Base-by-base conservation (phyloP, 2,888 invertebrate species). In the Octodonta nipae region DNA sequence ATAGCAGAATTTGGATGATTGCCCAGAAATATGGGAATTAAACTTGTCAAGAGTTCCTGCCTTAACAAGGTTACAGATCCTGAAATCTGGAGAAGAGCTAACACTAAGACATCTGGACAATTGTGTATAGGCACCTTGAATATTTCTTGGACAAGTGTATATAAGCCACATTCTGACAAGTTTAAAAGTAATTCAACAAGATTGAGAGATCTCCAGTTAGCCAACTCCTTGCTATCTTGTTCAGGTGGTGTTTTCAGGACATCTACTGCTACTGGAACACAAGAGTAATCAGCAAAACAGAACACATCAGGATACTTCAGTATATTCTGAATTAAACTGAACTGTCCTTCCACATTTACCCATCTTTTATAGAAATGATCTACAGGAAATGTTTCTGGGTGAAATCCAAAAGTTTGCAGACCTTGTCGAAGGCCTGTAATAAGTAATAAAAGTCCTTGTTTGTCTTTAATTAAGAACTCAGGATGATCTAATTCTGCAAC, bases 1-100 rank as follows among this genome's bases (percentile, higher is more conserved):
- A 88, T 85, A 14, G 84, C 89, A 1, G 93, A 88, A 63, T 98
- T 98, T 1, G 91, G 88, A 66, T 96, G 95, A 63, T 88, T 92
- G 20, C 84, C 83, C 34, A 96, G 67, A 63, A 98, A 95, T 46
- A 91, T 81, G 2, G 92, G 91, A 58, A 98, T 83, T 17, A 96
- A 64, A 32, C 75, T 82, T 27, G 81, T 77, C 42, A 96, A 70
- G 34, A 96, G 64, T 55, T 95, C 93, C 61, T 88, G 87, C 35
- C 89, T 69, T 24, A 85, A 64, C 24, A 76, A 68, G 3, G 83
- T 79, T 26, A 84, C 66, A 0, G 86, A 84, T 40, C 84, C 79
- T 54, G 73, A 78, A 29, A 88, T 80, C 62, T 96, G 93, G 27
- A 95, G 61, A 38, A 98, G 62, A 0, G 87, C 88, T 33, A 98